These are phyloP conservation scores for Tragelaphus strepsiceros DNA, from an alignment of 2,113 vertebrate genomes.

Conservation along the genomic window DNA sequence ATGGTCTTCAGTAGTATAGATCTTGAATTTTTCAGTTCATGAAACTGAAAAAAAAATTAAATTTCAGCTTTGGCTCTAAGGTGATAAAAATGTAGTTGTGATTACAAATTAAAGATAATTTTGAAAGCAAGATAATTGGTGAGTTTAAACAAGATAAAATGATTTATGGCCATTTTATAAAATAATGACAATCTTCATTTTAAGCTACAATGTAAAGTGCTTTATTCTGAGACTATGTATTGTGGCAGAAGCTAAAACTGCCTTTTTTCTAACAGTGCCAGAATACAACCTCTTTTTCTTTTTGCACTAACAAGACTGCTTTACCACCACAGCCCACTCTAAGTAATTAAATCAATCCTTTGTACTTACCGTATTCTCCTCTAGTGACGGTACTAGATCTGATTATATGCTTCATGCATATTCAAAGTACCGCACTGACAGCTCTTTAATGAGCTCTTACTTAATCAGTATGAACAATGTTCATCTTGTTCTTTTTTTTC, in stretches of 20 bases:
- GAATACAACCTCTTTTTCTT: conserved; percentile 91
- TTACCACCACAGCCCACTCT: conserved; percentile 91
- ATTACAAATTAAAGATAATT: conserved; percentile 75
- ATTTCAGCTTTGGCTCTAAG: conserved; percentile 56
- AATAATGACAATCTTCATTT: conserved; percentile 86
- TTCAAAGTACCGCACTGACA: conserved; percentile 94
- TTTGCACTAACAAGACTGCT: conserved; percentile 90
- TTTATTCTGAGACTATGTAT: conserved; percentile 93
- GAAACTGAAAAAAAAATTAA: conserved; percentile 33
- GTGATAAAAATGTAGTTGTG: conserved; percentile 69
- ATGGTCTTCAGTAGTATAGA: not conserved
- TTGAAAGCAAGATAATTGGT: conserved; percentile 79
- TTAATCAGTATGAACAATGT: conserved; percentile 98
- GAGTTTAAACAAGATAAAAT: conserved; percentile 86
- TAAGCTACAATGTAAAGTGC: conserved; percentile 87
- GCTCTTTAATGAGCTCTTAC: conserved; percentile 99
- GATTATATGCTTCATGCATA: conserved; percentile 98
- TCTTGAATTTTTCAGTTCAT: conserved; percentile 31
- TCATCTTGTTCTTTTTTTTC: conserved; percentile 94
- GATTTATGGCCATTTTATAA: conserved; percentile 83
- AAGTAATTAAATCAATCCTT: conserved; percentile 99
- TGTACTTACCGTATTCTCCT: conserved; percentile 93
- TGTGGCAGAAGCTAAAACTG: conserved; percentile 93
- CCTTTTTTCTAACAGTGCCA: conserved; percentile 86
- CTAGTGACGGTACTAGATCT: conserved; percentile 91